These are phyloP conservation scores for Volucella inflata DNA, from an alignment of 2,888 invertebrate genomes.

Conservation along the genomic window DNA sequence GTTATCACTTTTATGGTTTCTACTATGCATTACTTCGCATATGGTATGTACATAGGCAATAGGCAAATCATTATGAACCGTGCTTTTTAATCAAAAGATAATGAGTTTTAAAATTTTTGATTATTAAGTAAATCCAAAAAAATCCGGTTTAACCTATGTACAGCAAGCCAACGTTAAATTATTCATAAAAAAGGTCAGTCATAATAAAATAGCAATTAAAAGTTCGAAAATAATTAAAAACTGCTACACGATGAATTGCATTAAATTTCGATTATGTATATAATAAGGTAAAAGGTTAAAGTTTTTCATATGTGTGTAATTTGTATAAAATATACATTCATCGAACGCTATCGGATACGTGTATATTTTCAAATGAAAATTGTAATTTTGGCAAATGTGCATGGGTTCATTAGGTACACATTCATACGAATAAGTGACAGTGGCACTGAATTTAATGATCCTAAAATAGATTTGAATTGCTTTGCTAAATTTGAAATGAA, in stretches of 20 bases:
- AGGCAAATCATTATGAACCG: slow-evolving; percentile 10
- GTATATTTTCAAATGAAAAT: slow-evolving; percentile 47
- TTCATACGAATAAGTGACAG: slow-evolving; percentile 12
- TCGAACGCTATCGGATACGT: background rate
- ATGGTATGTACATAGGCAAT: background rate
- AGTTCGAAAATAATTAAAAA: background rate
- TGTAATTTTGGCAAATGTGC: slow-evolving; percentile 46
- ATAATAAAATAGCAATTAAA: background rate
- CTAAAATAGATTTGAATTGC: slow-evolving; percentile 52
- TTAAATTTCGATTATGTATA: background rate
- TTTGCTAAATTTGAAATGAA: slow-evolving; percentile 45
- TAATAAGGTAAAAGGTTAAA: slow-evolving; percentile 14
- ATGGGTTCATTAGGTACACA: slow-evolving; percentile 51
- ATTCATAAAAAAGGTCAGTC: background rate
- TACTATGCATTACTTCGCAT: no score
- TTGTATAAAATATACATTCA: slow-evolving; percentile 5
- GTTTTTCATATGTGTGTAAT: background rate
- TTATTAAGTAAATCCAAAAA: slow-evolving; percentile 3
- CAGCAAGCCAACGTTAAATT: background rate
- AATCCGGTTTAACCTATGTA: slow-evolving; percentile 1
- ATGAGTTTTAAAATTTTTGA: background rate
- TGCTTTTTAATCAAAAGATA: slow-evolving; percentile 9
- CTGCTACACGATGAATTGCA: slow-evolving; percentile 7
- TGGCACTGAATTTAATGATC: slow-evolving; percentile 4
- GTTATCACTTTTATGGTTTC: no score